Base-by-base conservation (phyloP, 2,113 vertebrate genomes). In the Guaruba guarouba region DNA sequence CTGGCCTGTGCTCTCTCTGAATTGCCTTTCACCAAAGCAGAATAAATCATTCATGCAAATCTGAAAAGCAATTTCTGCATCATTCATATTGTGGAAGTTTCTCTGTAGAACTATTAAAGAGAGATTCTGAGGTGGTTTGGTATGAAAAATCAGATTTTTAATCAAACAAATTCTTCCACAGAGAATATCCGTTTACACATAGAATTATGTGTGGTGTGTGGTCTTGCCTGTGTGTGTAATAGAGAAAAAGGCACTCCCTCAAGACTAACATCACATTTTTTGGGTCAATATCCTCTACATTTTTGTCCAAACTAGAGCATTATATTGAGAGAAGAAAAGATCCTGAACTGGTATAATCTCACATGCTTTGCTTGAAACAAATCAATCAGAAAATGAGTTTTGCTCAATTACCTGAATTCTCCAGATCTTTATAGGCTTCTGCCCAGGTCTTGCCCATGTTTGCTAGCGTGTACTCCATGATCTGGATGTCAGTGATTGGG, bases 401-500 rank as follows among this genome's bases (percentile, higher is more conserved):
- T 48, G 10, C 44, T 78, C 3, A 1, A 52, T 98, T 98, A 99
- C 99, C 99, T 98, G 99, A 99, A 96, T 98, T 99, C 96, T 99
- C 99, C 97, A 99, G 99, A 98, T 99, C 99, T 97, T 99, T 99
- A 84, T 99, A 99, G 29, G 99, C 99, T 82, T 99, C 97, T 4
- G 98, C 98, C 99, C 99, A 99, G 16, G 98, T 98, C 95, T 99
- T 99, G 70, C 98, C 98, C 99, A 99, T 99, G 88, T 98, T 98
- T 86, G 98, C 96, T 93, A 99, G 97, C 0, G 99, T 99, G 97
- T 99, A 99, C 97, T 99, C 99, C 98, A 99, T 99, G 97, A 99
- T 99, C 98, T 99, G 99, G 97, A 99, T 99, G 98, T 99, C 99
- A 0, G 99, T 99, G 98, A 99, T 98, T 86, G 99, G 99, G 92